Percentiles rank a stretch among this genome's conserved stretches.
phyloP scores from a whole-genome alignment of 1,140 invertebrate species.

The Heterodera carotae region DNA sequence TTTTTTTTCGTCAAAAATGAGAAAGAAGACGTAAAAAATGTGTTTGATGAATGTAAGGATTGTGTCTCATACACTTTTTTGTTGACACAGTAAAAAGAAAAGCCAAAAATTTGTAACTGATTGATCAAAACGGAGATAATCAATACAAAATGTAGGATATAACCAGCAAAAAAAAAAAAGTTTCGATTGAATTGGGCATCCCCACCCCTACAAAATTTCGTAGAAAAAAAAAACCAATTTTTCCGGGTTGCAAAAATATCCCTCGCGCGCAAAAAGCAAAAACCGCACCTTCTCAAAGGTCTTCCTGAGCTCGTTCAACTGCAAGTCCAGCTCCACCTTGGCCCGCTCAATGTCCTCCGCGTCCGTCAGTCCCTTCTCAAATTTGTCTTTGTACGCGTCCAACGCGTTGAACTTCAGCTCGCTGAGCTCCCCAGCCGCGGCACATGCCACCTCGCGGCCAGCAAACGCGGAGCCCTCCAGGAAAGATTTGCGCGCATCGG shows the following conservation, averaged over 20 bases:
- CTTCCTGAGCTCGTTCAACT: slow-evolving; percentile 61
- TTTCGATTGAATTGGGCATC: too few relatives aligned
- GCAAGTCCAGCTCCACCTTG: slow-evolving; percentile 59
- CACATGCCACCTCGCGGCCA: slow-evolving; percentile 3
- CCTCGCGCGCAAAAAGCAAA: neutral
- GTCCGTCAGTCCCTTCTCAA: slow-evolving; percentile 57
- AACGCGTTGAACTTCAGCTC: slow-evolving; percentile 48
- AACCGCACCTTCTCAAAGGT: slow-evolving; percentile 54
- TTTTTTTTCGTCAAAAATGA: too few relatives aligned
- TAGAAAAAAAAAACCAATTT: neutral
- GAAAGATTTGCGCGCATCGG: slow-evolving; percentile 28
- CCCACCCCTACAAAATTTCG: too few relatives aligned
- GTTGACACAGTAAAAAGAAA: too few relatives aligned
- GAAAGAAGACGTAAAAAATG: too few relatives aligned
- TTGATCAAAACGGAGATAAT: too few relatives aligned
- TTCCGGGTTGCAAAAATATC: neutral
- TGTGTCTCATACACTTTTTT: too few relatives aligned
- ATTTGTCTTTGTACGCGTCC: slow-evolving; percentile 60
- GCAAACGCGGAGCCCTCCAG: slow-evolving; percentile 18
- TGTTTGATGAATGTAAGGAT: too few relatives aligned
- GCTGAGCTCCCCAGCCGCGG: slow-evolving; percentile 13
- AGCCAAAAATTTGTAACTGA: too few relatives aligned
- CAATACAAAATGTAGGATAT: too few relatives aligned
- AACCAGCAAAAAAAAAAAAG: too few relatives aligned
- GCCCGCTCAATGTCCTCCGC: slow-evolving; percentile 38